Evolutionary conservation across 2,888 invertebrate genomes (phyloP).

Genomic region (Pristionchus maxplancki): DNA sequence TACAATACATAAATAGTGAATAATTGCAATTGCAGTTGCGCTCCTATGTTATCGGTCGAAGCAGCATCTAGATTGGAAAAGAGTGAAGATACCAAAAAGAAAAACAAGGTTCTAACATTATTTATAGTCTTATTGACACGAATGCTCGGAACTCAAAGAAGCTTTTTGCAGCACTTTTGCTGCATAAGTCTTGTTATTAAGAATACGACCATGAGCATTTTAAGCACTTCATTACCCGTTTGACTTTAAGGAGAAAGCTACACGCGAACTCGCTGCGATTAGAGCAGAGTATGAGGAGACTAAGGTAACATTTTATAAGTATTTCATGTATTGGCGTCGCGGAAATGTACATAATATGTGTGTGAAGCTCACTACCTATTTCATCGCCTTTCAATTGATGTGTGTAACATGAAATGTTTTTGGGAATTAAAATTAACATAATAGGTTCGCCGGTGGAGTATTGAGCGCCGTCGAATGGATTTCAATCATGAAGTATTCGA

Average conservation of each 20-base stretch:
- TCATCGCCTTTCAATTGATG: no score
- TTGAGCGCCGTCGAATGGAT: constrained; percentile 3
- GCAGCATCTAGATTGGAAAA: background rate
- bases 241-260: background rate
- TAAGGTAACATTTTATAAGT: constrained; percentile 15
- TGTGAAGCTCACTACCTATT: no score
- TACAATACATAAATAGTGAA: no score
- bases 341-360: no score
- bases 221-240: no score
- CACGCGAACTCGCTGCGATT: background rate
- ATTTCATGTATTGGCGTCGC: no score
- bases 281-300: constrained; percentile 12
- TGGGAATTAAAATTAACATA: background rate
- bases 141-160: no score
- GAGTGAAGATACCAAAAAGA: background rate
- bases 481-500: background rate
- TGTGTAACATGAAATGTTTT: no score
- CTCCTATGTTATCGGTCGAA: background rate
- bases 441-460: constrained; percentile 26
- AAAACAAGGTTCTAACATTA: background rate
- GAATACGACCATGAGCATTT: no score
- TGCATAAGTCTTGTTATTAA: no score
- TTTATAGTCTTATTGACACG: no score
- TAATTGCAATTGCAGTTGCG: background rate
- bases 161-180: background rate